Conservation (phyloP, 1,140 invertebrate genomes). For the Drosophila dunni region DNA sequence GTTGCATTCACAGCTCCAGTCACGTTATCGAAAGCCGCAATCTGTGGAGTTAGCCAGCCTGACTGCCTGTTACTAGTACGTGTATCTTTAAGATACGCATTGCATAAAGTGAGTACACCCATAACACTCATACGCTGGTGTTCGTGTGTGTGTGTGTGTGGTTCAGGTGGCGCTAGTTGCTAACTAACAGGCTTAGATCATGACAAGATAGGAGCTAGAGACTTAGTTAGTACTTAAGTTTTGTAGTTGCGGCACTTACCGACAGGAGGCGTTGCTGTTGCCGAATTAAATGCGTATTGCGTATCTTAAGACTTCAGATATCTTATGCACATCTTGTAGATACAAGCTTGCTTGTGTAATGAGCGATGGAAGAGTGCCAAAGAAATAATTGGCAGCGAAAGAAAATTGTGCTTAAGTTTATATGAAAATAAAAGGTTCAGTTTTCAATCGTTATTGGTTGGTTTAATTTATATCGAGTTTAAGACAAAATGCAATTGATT, state of each 20-base stretch:
- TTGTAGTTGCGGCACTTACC: background rate
- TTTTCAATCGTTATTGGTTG: too few species aligned
- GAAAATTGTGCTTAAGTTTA: too few species aligned
- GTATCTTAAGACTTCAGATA: background rate
- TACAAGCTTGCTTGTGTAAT: too few species aligned
- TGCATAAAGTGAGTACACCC: constrained; percentile 33
- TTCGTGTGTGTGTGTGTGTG: constrained; percentile 1
- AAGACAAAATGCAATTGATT: too few species aligned
- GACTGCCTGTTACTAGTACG: background rate
- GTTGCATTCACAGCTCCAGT: constrained; percentile 18
- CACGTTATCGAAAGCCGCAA: constrained; percentile 43
- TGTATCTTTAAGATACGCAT: constrained; percentile 45
- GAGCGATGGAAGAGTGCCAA: too few species aligned
- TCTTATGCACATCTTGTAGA: too few species aligned
- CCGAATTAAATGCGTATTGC: background rate
- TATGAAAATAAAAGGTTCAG: too few species aligned
- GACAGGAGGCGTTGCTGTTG: constrained; percentile 11
- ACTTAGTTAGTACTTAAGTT: constrained; percentile 21
- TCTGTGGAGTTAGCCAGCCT: constrained; percentile 15
- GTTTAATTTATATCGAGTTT: too few species aligned
- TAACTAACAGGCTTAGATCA: constrained; percentile 26
- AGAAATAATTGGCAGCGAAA: too few species aligned
- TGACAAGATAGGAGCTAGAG: background rate
- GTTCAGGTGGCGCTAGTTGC: constrained; percentile 39
- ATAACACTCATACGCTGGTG: background rate